These are phyloP conservation scores for Halcyon badia DNA, from an alignment of 2,797 vertebrate genomes.

Conservation along the genomic window DNA sequence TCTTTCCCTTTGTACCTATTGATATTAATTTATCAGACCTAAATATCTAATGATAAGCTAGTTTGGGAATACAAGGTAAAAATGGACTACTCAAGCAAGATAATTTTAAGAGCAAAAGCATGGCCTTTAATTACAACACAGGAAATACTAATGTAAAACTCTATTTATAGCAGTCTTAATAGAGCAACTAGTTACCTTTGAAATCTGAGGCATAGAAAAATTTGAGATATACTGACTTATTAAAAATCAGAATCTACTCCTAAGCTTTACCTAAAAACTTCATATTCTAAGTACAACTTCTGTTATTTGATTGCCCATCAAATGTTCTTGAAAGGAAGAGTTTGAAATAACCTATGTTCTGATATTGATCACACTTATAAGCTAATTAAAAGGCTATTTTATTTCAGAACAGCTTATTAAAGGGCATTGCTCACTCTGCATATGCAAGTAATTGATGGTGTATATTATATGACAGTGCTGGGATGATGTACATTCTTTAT, in stretches of 20 bases:
- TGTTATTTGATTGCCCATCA: slow-evolving; percentile 39
- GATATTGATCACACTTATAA: slow-evolving; percentile 59
- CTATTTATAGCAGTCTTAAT: not conserved
- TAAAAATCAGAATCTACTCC: slow-evolving; percentile 12
- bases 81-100: not conserved
- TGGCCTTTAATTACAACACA: not conserved
- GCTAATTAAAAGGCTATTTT: slow-evolving; percentile 20
- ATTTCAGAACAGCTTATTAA: slow-evolving; percentile 60
- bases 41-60: not conserved
- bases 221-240: not conserved
- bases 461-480: slow-evolving; percentile 42
- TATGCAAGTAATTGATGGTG: slow-evolving; percentile 35
- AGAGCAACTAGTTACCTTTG: not conserved
- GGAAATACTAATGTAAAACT: not conserved
- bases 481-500: slow-evolving; percentile 53
- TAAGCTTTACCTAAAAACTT: not conserved
- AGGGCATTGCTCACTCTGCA: slow-evolving; percentile 17
- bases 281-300: slow-evolving; percentile 13
- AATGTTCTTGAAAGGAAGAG: slow-evolving; percentile 40
- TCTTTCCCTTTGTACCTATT: not conserved
- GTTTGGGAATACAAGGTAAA: not conserved
- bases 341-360: slow-evolving; percentile 13
- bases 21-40: not conserved
- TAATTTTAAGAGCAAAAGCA: not conserved
- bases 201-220: not conserved